Conservation (phyloP, 2,113 vertebrate genomes). For the Pampusana beccarii region DNA sequence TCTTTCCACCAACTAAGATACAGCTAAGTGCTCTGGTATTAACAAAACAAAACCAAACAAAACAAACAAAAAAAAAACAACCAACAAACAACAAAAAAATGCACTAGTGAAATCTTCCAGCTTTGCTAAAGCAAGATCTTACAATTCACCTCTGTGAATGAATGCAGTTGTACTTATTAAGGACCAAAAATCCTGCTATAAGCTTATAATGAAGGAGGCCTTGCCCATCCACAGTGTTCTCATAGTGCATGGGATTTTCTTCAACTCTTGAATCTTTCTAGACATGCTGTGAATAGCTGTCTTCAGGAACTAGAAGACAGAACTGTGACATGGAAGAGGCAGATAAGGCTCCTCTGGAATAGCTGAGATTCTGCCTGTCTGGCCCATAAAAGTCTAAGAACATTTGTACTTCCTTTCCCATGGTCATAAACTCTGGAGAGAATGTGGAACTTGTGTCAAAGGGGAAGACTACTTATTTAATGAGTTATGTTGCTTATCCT, state of each 20-base stretch:
- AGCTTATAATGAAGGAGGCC: neutral
- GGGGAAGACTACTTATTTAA: slow-evolving; percentile 24
- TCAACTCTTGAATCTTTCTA: slow-evolving; percentile 36
- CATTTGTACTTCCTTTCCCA: slow-evolving; percentile 61
- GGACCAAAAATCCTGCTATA: neutral
- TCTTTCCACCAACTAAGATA: neutral
- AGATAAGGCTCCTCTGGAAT: slow-evolving; percentile 50
- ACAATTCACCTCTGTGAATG: neutral
- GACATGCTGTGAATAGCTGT: neutral
- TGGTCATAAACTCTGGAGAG: slow-evolving; percentile 57
- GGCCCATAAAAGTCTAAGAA: slow-evolving; percentile 40
- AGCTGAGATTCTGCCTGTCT: slow-evolving; percentile 37
- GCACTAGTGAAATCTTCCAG: neutral
- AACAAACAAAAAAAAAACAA: neutral
- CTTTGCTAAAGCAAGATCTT: neutral
- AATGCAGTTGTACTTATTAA: neutral
- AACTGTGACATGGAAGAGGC: neutral
- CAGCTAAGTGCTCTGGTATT: neutral
- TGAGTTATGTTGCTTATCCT: slow-evolving; percentile 57
- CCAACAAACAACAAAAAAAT: neutral
- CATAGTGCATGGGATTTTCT: neutral
- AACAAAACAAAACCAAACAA: neutral
- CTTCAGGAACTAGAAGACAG: neutral
- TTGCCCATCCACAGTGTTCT: neutral
- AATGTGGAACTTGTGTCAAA: slow-evolving; percentile 54